phyloP scores from a whole-genome alignment of 2,113 vertebrate species.

The Macquaria australasica region DNA sequence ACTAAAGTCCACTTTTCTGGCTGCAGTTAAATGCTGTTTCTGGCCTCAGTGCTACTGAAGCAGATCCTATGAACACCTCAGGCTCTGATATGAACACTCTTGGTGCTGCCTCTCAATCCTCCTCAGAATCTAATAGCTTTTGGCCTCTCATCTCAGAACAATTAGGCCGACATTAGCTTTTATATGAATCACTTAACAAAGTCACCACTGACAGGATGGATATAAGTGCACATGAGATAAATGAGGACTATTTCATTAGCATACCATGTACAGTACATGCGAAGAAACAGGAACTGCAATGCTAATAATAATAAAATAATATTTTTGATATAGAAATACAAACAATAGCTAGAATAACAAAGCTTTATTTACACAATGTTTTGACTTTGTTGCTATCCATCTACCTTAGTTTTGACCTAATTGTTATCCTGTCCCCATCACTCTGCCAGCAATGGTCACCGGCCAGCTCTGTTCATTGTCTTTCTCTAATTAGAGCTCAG shows the following conservation, averaged over 20 bases:
- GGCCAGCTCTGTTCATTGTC: conserved; percentile 67
- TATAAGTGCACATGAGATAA: neutral
- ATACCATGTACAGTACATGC: neutral
- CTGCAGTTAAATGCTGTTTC: neutral
- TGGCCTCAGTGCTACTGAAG: neutral
- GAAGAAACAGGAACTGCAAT: neutral
- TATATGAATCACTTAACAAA: neutral
- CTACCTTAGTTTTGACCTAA: conserved; percentile 7
- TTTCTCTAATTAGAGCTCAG: conserved; percentile 55
- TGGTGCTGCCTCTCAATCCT: conserved; percentile 6
- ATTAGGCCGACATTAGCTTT: conserved; percentile 5
- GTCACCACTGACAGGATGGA: conserved; percentile 1
- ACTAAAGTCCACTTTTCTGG: neutral
- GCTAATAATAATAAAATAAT: neutral
- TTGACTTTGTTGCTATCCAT: neutral
- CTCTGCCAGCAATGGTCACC: conserved; percentile 36
- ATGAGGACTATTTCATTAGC: neutral
- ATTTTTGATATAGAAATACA: neutral
- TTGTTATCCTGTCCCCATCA: conserved; percentile 8
- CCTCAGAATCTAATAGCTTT: conserved; percentile 8
- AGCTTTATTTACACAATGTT: neutral
- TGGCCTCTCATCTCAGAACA: conserved; percentile 9
- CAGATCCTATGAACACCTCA: neutral
- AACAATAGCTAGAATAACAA: neutral
- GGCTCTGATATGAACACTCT: neutral